Percentiles rank a stretch among this genome's conserved stretches.
Evolutionary conservation across 2,797 vertebrate species (phyloP).

Genomic region (Tachyglossus aculeatus): DNA sequence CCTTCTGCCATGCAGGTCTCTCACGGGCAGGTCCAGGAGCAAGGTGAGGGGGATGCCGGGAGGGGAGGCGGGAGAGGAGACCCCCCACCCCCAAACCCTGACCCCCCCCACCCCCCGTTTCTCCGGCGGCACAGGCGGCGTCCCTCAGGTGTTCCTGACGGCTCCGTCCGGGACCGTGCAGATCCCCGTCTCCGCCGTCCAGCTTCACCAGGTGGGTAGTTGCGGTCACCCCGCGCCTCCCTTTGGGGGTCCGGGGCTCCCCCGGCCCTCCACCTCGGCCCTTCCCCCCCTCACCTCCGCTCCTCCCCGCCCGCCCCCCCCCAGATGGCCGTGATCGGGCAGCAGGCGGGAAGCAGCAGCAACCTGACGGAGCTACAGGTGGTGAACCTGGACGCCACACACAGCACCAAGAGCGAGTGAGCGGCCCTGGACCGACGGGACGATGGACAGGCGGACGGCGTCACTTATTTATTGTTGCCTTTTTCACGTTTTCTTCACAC

Average conservation of each 20-base stretch:
- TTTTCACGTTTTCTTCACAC: constrained; percentile 85
- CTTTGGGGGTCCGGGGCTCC: too few species aligned
- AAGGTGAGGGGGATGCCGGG: constrained; percentile 78
- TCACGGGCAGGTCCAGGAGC: constrained; percentile 89
- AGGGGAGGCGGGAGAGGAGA: background rate
- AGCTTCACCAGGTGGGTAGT: constrained; percentile 93
- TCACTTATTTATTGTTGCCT: constrained; percentile 97
- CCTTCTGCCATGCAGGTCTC: constrained; percentile 95
- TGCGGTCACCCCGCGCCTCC: background rate
- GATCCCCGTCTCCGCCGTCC: constrained; percentile 95
- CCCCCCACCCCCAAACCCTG: accelerated
- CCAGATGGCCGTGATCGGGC: constrained; percentile 95
- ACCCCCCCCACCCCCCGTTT: background rate
- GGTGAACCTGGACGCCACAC: constrained; percentile 88
- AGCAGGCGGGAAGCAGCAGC: constrained; percentile 91
- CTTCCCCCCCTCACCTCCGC: background rate
- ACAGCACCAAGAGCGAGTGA: constrained; percentile 92
- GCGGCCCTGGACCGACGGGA: constrained; percentile 63
- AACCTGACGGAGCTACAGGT: constrained; percentile 97
- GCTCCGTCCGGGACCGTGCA: constrained; percentile 94
- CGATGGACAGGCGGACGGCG: constrained; percentile 72
- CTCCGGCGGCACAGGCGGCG: constrained; percentile 70
- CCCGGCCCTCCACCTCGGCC: background rate
- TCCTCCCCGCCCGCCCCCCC: constrained; percentile 31
- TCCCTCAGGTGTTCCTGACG: constrained; percentile 95